phyloP scores from a whole-genome alignment of 1,140 invertebrate species.

The Drosophila orosa region DNA sequence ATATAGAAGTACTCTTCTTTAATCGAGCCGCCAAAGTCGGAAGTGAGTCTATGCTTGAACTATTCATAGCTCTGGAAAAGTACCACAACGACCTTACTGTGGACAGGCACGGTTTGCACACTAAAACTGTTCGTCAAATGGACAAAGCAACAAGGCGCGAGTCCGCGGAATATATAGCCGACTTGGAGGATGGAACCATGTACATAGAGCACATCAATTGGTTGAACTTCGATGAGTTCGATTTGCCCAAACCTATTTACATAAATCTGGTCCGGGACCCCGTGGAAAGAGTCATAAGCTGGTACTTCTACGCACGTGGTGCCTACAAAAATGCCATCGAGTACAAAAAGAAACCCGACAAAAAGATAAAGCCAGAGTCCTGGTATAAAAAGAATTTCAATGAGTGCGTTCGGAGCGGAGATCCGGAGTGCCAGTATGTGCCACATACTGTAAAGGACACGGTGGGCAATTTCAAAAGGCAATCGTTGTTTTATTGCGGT shows the following conservation, averaged over 20 bases:
- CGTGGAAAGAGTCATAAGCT: constrained; percentile 94
- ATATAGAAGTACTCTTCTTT: constrained; percentile 87
- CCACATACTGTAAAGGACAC: constrained; percentile 91
- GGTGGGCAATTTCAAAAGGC: constrained; percentile 91
- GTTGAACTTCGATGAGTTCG: constrained; percentile 88
- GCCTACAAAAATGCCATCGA: constrained; percentile 95
- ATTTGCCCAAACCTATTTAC: constrained; percentile 92
- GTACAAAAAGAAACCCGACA: constrained; percentile 92
- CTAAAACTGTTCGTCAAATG: constrained; percentile 26
- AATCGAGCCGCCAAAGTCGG: constrained; percentile 95
- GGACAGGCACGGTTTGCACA: constrained; percentile 68
- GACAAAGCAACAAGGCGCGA: constrained; percentile 17
- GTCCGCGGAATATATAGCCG: constrained; percentile 46
- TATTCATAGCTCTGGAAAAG: constrained; percentile 87
- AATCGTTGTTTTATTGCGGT: constrained; percentile 94
- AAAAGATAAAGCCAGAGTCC: constrained; percentile 90
- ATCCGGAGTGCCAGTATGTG: constrained; percentile 93
- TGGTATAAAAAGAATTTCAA: constrained; percentile 97
- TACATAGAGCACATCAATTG: constrained; percentile 79
- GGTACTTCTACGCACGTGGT: constrained; percentile 93
- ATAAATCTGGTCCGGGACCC: constrained; percentile 95
- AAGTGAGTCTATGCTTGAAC: constrained; percentile 93
- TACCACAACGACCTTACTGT: constrained; percentile 54
- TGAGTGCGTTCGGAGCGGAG: constrained; percentile 91
- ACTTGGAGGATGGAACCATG: constrained; percentile 56